Conservation (phyloP, 2,113 vertebrate species). For the Hoplias malabaricus region DNA sequence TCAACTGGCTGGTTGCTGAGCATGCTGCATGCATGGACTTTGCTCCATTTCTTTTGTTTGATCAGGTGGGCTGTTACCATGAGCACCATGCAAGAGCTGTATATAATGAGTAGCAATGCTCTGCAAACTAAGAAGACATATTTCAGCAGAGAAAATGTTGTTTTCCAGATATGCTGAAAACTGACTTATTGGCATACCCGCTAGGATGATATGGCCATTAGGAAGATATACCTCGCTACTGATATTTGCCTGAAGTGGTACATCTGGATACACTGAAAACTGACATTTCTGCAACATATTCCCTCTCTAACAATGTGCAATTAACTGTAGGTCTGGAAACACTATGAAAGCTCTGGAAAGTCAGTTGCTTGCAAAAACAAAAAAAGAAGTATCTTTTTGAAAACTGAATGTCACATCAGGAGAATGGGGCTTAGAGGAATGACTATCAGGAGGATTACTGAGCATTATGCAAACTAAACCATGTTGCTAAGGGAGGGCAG, state of each 20-base stretch:
- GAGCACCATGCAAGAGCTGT: neutral
- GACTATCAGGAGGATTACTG: constrained; percentile 30
- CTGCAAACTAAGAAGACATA: neutral
- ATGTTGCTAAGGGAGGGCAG: constrained; percentile 27
- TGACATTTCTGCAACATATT: constrained; percentile 2
- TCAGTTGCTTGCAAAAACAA: constrained; percentile 11
- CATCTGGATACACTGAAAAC: neutral
- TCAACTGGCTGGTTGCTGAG: constrained; percentile 37
- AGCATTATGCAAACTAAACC: constrained; percentile 32
- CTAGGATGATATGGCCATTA: neutral
- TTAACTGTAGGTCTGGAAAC: neutral
- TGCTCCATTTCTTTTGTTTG: constrained; percentile 25
- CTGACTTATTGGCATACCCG: neutral
- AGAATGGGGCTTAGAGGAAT: constrained; percentile 18
- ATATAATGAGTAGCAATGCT: neutral
- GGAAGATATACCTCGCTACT: neutral
- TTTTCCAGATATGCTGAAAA: neutral
- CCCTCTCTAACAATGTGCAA: neutral
- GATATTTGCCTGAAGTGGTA: neutral
- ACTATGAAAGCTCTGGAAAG: neutral
- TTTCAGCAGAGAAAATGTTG: neutral
- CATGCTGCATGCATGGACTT: constrained; percentile 14
- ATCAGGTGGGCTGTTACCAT: constrained; percentile 38
- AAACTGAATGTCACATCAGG: constrained; percentile 25
- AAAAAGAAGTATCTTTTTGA: neutral